Percentiles rank a stretch among this genome's conserved stretches.
Evolutionary conservation across 1,140 invertebrate genomes (phyloP).

Genomic region (Cheumatopsyche charites): DNA sequence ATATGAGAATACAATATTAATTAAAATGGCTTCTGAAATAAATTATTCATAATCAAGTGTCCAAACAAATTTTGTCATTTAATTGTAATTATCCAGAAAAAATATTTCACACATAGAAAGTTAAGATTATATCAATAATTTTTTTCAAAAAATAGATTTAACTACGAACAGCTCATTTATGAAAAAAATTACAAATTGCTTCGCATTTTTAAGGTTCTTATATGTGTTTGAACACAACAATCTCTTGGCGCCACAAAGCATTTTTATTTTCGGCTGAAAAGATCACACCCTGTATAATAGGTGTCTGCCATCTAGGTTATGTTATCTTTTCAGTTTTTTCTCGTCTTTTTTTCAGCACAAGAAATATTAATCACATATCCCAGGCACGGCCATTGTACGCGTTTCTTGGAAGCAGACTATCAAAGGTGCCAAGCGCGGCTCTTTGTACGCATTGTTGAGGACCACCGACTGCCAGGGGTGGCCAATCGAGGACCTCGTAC

Average conservation of each 20-base stretch:
- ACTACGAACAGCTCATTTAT: too few species aligned
- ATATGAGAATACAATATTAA: too few species aligned
- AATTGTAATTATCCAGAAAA: too few species aligned
- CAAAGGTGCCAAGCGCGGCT: slow-evolving; percentile 31
- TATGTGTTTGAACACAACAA: too few species aligned
- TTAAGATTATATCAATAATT: too few species aligned
- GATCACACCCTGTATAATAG: slow-evolving; percentile 5
- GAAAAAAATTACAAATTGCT: too few species aligned
- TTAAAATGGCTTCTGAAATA: too few species aligned
- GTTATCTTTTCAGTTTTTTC: neutral
- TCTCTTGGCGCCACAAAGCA: neutral
- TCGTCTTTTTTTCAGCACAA: slow-evolving; percentile 2
- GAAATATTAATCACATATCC: slow-evolving; percentile 29
- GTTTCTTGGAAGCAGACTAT: slow-evolving; percentile 26
- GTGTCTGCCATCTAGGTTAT: neutral
- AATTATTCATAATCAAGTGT: too few species aligned
- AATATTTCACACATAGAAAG: too few species aligned
- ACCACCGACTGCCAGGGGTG: neutral
- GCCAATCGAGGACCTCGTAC: neutral
- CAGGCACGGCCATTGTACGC: slow-evolving; percentile 29
- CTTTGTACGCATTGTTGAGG: slow-evolving; percentile 35
- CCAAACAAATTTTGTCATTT: too few species aligned
- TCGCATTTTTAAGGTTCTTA: too few species aligned
- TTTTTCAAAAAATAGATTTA: too few species aligned
- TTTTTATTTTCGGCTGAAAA: slow-evolving; percentile 13